Conservation (phyloP, 2,113 vertebrate genomes). For the Paedocypris sp. region DNA sequence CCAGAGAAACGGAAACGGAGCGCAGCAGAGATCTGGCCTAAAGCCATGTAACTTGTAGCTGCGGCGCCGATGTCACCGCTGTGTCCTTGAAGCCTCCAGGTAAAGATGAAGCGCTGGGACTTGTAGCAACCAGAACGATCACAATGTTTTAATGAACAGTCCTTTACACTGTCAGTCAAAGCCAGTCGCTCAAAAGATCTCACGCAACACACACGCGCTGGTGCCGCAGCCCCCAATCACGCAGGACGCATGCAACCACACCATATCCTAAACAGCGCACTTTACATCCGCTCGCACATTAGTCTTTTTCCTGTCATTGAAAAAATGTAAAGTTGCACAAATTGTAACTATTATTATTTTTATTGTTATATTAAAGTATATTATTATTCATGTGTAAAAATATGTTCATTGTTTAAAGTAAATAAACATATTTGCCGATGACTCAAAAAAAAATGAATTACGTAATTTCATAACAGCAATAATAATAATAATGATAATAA, state of each 20-base stretch:
- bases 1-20: slow-evolving; percentile 55
- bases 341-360: too few relatives aligned
- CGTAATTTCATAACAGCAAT: too few relatives aligned
- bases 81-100: slow-evolving; percentile 72
- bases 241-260: neutral
- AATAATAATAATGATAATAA: too few relatives aligned
- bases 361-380: too few relatives aligned
- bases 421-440: too few relatives aligned
- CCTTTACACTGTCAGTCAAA: slow-evolving; percentile 35
- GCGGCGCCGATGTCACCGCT: slow-evolving; percentile 54
- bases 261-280: neutral
- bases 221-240: neutral
- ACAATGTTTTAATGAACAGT: slow-evolving; percentile 39
- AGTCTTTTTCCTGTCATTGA: too few relatives aligned
- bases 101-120: slow-evolving; percentile 48
- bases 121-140: slow-evolving; percentile 38
- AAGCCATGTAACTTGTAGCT: slow-evolving; percentile 62
- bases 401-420: too few relatives aligned
- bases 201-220: neutral
- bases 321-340: too few relatives aligned
- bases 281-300: too few relatives aligned
- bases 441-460: too few relatives aligned
- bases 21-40: slow-evolving; percentile 63
- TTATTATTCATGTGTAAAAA: too few relatives aligned
- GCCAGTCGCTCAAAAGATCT: slow-evolving; percentile 20